These are phyloP conservation scores for Abrostola triplasia DNA, from an alignment of 2,888 invertebrate species.

Conservation along the genomic window DNA sequence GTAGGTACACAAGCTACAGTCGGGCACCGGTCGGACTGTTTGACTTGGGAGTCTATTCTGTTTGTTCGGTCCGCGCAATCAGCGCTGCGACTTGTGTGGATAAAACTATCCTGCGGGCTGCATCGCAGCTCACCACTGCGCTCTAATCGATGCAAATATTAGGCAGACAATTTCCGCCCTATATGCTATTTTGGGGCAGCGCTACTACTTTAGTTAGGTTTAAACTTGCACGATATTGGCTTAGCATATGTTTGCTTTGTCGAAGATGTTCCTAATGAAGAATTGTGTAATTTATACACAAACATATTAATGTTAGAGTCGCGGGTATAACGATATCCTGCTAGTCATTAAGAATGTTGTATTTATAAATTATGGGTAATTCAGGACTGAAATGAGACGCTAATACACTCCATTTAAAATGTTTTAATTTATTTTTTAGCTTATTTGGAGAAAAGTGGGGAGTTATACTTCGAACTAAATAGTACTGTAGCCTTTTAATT, in stretches of 20 bases:
- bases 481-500: no score
- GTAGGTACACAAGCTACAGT: slow-evolving; percentile 53
- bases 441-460: no score
- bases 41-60: slow-evolving; percentile 70
- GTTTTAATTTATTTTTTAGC: no score
- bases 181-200: not conserved
- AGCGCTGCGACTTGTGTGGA: slow-evolving; percentile 57
- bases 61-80: slow-evolving; percentile 77
- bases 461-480: no score
- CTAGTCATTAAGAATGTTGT: no score
- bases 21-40: slow-evolving; percentile 56
- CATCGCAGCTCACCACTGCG: slow-evolving; percentile 27
- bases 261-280: not conserved
- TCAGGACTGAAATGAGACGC: no score
- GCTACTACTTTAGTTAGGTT: not conserved
- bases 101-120: slow-evolving; percentile 50
- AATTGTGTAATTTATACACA: no score
- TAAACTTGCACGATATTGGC: no score
- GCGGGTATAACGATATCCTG: no score
- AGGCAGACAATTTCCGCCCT: not conserved
- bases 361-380: no score
- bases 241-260: not conserved
- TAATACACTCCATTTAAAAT: no score
- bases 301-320: no score
- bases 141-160: slow-evolving; percentile 33